Base-by-base conservation (phyloP, 53 echinoderm and acorn worm genomes). In the Apostichopus leukothele region DNA sequence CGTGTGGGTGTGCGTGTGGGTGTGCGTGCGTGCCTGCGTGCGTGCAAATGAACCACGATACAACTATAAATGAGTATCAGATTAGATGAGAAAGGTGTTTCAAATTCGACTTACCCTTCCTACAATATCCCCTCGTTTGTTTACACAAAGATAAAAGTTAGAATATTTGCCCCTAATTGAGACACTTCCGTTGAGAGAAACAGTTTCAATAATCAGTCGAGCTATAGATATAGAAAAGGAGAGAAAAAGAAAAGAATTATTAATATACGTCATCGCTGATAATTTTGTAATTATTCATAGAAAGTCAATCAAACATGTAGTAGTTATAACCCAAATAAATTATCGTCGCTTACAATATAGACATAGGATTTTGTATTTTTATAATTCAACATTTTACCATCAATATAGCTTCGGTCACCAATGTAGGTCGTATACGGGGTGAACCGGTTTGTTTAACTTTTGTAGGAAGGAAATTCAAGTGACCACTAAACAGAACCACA, bases 41-140 rank as follows among this genome's bases (percentile, higher is more conserved):
- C 39, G 39, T 39, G 39, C 39, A 39, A 39, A 39, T 39, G 39
- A 39, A 39, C 1, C 27, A 39, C 39, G 39, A 39, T 39, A 39
- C 39, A 39, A 39, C 39, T 1, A 3, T 39, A 39, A 39, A 39
- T 39, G 39, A 39, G 39, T 39, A 39, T 39, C 39, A 39, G 3
- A 39, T 3, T 39, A 39, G 39, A 39, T 39, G 39, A 39, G 39
- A 39, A 39, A 39, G 39, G 39, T 3, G 39, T 39, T 39, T 39
- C 39, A 39, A 39, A 39, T 39, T 23, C 10, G 78, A 94, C 94
- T 94, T 75, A 94, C 94, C 90, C 92, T 92, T 86, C 94, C 92
- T n/a, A 94, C 88, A 54, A 92, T 90, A 1, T 90, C 77, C 68
- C 94, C 94, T 83, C 77, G 92, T 59, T 92, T 92, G 88, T 92